These are phyloP conservation scores for Ceuthmochares aereus DNA, from an alignment of 2,113 vertebrate genomes.

Conservation along the genomic window DNA sequence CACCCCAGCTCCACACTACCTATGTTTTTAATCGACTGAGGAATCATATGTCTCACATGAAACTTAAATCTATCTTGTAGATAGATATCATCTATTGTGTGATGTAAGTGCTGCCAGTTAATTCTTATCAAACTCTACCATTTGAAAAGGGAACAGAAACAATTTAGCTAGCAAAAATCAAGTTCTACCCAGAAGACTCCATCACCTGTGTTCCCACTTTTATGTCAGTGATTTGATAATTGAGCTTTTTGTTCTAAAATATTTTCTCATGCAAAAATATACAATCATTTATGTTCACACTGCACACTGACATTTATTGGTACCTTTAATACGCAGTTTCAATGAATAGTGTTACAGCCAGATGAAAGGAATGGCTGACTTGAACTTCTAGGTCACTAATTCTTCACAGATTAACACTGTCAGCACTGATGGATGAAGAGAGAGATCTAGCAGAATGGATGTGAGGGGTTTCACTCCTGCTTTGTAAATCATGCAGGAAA, in stretches of 20 bases:
- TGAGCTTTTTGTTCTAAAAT: conserved; percentile 30
- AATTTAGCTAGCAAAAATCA: not conserved
- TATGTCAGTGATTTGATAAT: conserved; percentile 29
- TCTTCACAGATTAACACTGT: conserved; percentile 14
- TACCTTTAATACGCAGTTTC: conserved; percentile 34
- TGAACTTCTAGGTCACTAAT: conserved; percentile 38
- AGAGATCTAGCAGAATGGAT: not conserved
- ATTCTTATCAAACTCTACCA: not conserved
- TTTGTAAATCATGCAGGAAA: conserved; percentile 36
- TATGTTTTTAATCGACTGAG: not conserved
- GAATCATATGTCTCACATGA: not conserved
- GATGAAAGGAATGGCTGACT: conserved; percentile 30
- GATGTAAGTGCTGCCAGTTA: not conserved
- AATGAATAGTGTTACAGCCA: conserved; percentile 20
- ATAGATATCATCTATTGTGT: not conserved
- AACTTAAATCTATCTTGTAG: not conserved
- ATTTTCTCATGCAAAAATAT: conserved; percentile 30
- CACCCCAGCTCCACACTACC: not conserved
- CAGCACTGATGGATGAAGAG: conserved; percentile 28
- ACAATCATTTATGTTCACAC: conserved; percentile 39
- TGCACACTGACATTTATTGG: conserved; percentile 5
- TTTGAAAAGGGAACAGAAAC: not conserved
- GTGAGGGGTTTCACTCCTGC: not conserved
- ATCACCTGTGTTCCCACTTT: not conserved
- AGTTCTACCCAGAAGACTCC: not conserved